Percentiles rank a stretch among this genome's conserved stretches.
phyloP scores from a whole-genome alignment of 53 echinoderm and acorn worm species.

The Paelopatides confundens region DNA sequence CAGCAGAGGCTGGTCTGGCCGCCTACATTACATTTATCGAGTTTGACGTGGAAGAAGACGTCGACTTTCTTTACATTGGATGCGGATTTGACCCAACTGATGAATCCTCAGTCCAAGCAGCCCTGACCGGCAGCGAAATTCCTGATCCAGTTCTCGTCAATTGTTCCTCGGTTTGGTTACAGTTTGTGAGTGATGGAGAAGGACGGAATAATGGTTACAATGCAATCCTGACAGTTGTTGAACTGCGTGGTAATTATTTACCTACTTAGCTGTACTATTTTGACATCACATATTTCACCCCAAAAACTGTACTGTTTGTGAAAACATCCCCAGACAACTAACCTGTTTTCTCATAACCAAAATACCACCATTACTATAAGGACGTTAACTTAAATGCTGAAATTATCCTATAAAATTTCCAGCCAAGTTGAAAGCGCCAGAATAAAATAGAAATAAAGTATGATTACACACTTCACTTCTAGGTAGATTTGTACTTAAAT shows the following conservation, averaged over 20 bases:
- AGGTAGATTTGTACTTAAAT: no score
- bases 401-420: no score
- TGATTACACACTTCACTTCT: no score
- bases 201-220: background rate
- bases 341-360: no score
- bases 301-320: no score
- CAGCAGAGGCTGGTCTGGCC: background rate
- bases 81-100: background rate
- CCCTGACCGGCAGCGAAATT: background rate
- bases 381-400: no score
- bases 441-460: no score
- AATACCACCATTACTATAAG: no score
- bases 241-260: background rate
- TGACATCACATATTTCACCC: no score
- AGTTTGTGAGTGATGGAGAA: background rate
- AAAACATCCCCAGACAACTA: no score
- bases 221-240: background rate
- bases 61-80: background rate
- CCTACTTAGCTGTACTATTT: no score
- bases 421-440: no score
- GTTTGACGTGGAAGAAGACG: conserved; percentile 19
- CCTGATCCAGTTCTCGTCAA: background rate
- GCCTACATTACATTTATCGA: background rate
- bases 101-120: background rate
- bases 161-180: background rate